phyloP scores from a whole-genome alignment of 2,113 vertebrate genomes.

The Gobiocypris rarus region DNA sequence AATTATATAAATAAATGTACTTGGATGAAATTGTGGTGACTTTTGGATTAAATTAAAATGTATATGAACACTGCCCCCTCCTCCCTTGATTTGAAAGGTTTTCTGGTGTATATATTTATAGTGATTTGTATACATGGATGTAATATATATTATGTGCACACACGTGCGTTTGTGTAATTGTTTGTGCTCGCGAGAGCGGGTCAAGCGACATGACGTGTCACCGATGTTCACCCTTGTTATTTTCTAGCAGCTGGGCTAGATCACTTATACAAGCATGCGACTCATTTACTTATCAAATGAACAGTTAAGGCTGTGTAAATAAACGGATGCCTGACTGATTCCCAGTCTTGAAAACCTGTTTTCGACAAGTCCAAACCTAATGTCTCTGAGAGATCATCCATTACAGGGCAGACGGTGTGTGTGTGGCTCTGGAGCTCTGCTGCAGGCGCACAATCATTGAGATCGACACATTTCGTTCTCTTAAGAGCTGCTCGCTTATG shows the following conservation, averaged over 20 bases:
- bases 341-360: slow-evolving; percentile 63
- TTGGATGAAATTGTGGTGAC: background rate
- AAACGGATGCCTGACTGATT: slow-evolving; percentile 61
- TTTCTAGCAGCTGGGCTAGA: slow-evolving; percentile 33
- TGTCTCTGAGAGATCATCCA: slow-evolving; percentile 67
- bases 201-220: no score
- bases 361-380: slow-evolving; percentile 64
- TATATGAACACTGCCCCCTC: no score
- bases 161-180: background rate
- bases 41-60: background rate
- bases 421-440: background rate
- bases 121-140: background rate
- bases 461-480: slow-evolving; percentile 21
- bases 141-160: background rate
- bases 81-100: background rate
- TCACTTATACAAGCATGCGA: slow-evolving; percentile 28
- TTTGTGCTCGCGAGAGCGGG: background rate
- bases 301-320: slow-evolving; percentile 53
- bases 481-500: slow-evolving; percentile 25
- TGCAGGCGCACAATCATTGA: background rate
- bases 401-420: background rate
- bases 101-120: slow-evolving; percentile 1
- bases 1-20: background rate
- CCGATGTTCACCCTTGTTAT: background rate
- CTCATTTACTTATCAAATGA: slow-evolving; percentile 50